These are phyloP conservation scores for Silurus lanzhouensis DNA, from an alignment of 2,797 vertebrate species.

Conservation along the genomic window DNA sequence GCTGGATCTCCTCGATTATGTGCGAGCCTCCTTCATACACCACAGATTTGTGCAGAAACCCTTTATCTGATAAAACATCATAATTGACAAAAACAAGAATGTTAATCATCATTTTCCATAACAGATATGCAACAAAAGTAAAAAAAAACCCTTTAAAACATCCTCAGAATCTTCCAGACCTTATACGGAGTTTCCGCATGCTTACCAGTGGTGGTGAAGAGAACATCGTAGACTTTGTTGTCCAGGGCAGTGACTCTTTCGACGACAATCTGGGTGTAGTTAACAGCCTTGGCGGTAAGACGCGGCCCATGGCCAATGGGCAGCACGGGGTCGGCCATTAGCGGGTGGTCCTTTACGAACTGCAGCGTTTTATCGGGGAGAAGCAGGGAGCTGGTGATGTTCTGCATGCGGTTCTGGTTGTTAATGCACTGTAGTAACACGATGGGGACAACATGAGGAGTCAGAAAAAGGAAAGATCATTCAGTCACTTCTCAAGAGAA, in stretches of 20 bases:
- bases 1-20: conserved; percentile 89
- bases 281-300: conserved; percentile 86
- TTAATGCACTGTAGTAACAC: conserved; percentile 82
- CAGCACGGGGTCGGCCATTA: conserved; percentile 90
- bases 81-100: not conserved
- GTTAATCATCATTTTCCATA: not conserved
- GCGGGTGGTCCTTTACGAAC: conserved; percentile 94
- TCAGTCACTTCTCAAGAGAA: not conserved
- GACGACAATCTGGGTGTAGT: conserved; percentile 93
- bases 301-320: conserved; percentile 84
- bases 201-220: conserved; percentile 91
- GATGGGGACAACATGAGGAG: not conserved
- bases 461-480: not conserved
- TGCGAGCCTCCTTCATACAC: conserved; percentile 82
- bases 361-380: conserved; percentile 94
- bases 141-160: not conserved
- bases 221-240: conserved; percentile 83
- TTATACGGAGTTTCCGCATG: not conserved
- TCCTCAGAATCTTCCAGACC: not conserved
- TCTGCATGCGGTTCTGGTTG: conserved; percentile 79
- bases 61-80: conserved; percentile 77
- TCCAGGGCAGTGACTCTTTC: conserved; percentile 86
- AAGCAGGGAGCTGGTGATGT: conserved; percentile 85
- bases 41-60: conserved; percentile 90
- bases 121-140: not conserved